phyloP scores from a whole-genome alignment of 1,140 invertebrate species.

The Stenopsyche tienmushanensis region DNA sequence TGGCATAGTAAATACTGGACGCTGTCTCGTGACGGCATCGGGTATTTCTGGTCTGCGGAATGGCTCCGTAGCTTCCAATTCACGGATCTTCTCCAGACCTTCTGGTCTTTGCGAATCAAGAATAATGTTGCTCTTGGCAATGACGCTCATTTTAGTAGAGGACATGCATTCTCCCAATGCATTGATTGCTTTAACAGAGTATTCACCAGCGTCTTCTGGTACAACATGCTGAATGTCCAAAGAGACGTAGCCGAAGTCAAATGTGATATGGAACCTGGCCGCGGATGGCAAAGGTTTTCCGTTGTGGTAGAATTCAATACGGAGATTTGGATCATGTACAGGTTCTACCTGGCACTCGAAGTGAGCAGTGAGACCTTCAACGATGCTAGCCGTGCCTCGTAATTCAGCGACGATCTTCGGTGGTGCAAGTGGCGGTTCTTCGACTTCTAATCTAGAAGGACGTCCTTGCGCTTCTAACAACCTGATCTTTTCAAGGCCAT shows the following conservation, averaged over 20 bases:
- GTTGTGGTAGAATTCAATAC: conserved; percentile 90
- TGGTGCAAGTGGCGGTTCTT: conserved; percentile 73
- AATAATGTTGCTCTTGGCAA: conserved; percentile 86
- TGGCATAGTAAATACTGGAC: conserved; percentile 93
- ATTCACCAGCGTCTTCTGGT: conserved; percentile 92
- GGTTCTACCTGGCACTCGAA: conserved; percentile 92
- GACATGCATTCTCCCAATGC: conserved; percentile 83
- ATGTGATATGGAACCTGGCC: conserved; percentile 87
- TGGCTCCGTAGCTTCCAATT: conserved; percentile 82
- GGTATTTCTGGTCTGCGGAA: conserved; percentile 77
- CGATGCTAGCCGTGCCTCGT: conserved; percentile 79
- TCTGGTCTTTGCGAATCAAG: conserved; percentile 93
- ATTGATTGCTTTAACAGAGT: conserved; percentile 87
- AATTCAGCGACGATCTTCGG: conserved; percentile 83
- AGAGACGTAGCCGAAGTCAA: conserved; percentile 94
- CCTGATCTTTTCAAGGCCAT: conserved; percentile 88
- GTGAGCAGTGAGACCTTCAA: conserved; percentile 84
- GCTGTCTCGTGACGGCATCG: conserved; percentile 81
- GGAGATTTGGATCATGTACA: conserved; percentile 84
- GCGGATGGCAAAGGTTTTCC: conserved; percentile 84
- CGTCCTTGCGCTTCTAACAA: conserved; percentile 82
- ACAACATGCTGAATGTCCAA: conserved; percentile 88
- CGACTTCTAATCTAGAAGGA: conserved; percentile 74
- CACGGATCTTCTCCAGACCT: conserved; percentile 90
- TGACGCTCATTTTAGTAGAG: conserved; percentile 76